phyloP scores from a whole-genome alignment of 2,797 vertebrate species.

The Chloroceryle amazona region DNA sequence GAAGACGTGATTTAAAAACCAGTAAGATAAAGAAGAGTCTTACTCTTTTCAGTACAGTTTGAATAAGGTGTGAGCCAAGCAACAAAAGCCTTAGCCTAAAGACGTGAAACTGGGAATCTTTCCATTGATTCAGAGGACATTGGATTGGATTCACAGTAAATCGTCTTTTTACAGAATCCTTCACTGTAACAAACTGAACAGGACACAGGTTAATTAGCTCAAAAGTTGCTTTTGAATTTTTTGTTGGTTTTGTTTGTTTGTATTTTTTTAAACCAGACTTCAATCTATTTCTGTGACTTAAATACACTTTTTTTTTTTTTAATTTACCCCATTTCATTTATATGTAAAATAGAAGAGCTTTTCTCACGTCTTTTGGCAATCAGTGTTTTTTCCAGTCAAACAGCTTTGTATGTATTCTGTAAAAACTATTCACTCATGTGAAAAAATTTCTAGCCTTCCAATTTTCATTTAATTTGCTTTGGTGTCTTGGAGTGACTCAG shows the following conservation, averaged over 20 bases:
- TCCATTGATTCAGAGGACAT: neutral
- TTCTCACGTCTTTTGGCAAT: constrained; percentile 69
- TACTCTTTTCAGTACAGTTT: neutral
- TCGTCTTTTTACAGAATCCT: neutral
- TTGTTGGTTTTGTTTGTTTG: neutral
- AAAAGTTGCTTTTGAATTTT: neutral
- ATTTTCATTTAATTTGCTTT: constrained; percentile 79
- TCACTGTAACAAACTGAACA: neutral
- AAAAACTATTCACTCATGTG: constrained; percentile 72
- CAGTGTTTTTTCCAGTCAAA: constrained; percentile 70
- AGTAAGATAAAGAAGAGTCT: neutral
- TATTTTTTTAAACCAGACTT: constrained; percentile 27
- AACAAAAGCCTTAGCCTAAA: neutral
- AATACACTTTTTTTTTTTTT: neutral
- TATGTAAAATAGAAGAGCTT: constrained; percentile 72
- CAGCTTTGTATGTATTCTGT: constrained; percentile 70
- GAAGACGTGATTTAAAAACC: neutral
- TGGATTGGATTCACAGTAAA: neutral
- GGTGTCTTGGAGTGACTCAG: constrained; percentile 64
- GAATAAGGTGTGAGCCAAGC: neutral
- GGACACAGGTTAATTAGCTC: constrained; percentile 18
- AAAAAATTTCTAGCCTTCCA: constrained; percentile 70
- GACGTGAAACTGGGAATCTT: neutral
- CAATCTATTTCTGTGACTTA: constrained; percentile 30
- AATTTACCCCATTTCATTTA: constrained; percentile 64